Evolutionary conservation across 2,113 vertebrate genomes (phyloP), one percentile per base, ranked within the genome.

Genomic region (Tiliqua scincoides): DNA sequence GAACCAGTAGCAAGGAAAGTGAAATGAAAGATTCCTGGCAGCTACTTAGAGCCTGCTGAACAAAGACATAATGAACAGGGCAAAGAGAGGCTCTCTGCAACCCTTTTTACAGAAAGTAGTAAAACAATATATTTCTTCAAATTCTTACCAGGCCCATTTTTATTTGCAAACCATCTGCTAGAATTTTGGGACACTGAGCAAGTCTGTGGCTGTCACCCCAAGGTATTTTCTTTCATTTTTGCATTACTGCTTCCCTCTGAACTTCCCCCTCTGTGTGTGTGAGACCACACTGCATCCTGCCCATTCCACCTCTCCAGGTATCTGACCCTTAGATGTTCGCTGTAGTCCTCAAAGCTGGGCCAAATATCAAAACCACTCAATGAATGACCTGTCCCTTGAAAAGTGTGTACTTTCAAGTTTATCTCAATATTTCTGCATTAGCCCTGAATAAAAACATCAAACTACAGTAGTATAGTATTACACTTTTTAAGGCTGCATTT

Each of bases 41-140:
- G 84, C 84, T 88, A 73, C 67, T 43, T 61, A 71, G 83, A 90
- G 2, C 12, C 21, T 88, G 84, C 62, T 71, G 78, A 83, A 59
- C 57, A 80, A 85, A 86, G 82, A 52, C 79, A 85, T 88, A 48
- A 30, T 1, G 18, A 70, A 70, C 15, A 35, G n/a, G 32, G 67
- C 32, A 70, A 48, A 5, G n/a, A 35, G 3, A 70, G 32, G 27
- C 11, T n/a, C n/a, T n/a, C n/a, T 17, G 67, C 9, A 85, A 85
- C 43, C 30, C 72, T 91, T 87, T 93, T 32, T 54, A 82, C 30
- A 79, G 43, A 90, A 74, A 15, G 65, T 78, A 88, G 14, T 65
- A 54, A 86, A 70, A 70, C 6, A 85, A 54, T 88, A 48, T 52
- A 0, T 70, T 0, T 25, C 14, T 21, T 67, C 12, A 48, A 48